These are phyloP conservation scores for Harpalus rufipes DNA, from an alignment of 2,888 invertebrate species.

Conservation along the genomic window DNA sequence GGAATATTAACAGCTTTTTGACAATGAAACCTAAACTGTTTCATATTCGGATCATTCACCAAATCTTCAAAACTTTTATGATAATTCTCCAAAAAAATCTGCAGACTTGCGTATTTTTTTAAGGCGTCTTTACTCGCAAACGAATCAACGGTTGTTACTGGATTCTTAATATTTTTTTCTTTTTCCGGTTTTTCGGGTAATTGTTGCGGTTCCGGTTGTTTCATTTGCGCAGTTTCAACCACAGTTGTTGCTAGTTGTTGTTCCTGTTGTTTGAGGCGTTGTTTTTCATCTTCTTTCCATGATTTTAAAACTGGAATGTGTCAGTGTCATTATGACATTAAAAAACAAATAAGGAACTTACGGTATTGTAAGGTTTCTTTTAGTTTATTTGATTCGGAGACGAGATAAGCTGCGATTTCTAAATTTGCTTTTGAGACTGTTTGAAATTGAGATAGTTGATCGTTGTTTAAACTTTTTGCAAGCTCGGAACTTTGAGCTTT, in stretches of 20 bases:
- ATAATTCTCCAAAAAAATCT: slow-evolving; percentile 81
- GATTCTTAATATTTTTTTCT: slow-evolving; percentile 67
- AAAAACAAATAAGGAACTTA: slow-evolving; percentile 67
- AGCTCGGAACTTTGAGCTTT: slow-evolving; percentile 12
- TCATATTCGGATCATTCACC: slow-evolving; percentile 81
- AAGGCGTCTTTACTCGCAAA: slow-evolving; percentile 80
- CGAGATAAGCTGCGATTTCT: slow-evolving; percentile 71
- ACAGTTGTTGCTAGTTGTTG: slow-evolving; percentile 58
- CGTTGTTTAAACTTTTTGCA: slow-evolving; percentile 8
- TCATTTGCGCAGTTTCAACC: slow-evolving; percentile 61
- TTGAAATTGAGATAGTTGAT: slow-evolving; percentile 11
- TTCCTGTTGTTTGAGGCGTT: slow-evolving; percentile 65
- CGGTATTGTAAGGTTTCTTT: slow-evolving; percentile 72
- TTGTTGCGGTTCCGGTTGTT: slow-evolving; percentile 62
- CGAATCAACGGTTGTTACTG: slow-evolving; percentile 72
- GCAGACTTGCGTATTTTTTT: slow-evolving; percentile 80
- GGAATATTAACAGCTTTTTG: slow-evolving; percentile 93
- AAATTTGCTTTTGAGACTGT: slow-evolving; percentile 72
- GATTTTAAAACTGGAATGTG: neutral
- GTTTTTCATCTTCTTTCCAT: slow-evolving; percentile 42
- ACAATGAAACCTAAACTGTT: slow-evolving; percentile 90
- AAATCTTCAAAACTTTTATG: slow-evolving; percentile 81
- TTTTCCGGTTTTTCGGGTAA: slow-evolving; percentile 65
- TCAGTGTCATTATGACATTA: slow-evolving; percentile 20
- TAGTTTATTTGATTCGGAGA: slow-evolving; percentile 72